A percentile compares a stretch with the other conserved stretches of the same genome.
Conservation (phyloP, 2,797 vertebrate genomes). For the Urosaurus nigricauda region DNA sequence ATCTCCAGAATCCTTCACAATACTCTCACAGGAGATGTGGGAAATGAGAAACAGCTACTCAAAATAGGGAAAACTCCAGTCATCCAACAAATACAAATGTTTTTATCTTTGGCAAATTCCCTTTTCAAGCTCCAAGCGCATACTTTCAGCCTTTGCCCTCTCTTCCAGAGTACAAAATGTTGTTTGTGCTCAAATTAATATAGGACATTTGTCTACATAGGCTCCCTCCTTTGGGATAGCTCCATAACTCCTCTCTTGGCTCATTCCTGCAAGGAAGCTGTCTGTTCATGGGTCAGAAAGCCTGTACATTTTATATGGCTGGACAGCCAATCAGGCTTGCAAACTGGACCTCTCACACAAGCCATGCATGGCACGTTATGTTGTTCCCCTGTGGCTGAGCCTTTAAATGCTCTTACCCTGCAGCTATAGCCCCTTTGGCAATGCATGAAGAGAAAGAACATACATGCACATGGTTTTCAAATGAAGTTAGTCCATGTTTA, state of each 20-base stretch:
- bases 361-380: neutral
- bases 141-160: neutral
- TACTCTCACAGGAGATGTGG: neutral
- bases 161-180: neutral
- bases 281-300: neutral
- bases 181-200: neutral
- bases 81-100: neutral
- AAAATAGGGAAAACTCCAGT: too few relatives aligned
- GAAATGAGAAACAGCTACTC: neutral
- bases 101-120: neutral
- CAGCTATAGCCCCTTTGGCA: neutral
- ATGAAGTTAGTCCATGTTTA: neutral
- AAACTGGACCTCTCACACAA: neutral
- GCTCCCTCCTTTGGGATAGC: neutral
- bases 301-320: neutral
- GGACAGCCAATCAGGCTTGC: neutral
- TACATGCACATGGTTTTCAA: neutral
- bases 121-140: neutral
- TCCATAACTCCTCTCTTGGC: neutral
- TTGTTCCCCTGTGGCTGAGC: neutral
- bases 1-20: neutral
- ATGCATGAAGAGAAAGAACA: neutral
- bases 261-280: neutral
- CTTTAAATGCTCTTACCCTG: neutral
- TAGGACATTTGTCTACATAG: neutral